These are phyloP conservation scores for Synergus laeviventris DNA, from an alignment of 2,888 invertebrate genomes.

Conservation along the genomic window DNA sequence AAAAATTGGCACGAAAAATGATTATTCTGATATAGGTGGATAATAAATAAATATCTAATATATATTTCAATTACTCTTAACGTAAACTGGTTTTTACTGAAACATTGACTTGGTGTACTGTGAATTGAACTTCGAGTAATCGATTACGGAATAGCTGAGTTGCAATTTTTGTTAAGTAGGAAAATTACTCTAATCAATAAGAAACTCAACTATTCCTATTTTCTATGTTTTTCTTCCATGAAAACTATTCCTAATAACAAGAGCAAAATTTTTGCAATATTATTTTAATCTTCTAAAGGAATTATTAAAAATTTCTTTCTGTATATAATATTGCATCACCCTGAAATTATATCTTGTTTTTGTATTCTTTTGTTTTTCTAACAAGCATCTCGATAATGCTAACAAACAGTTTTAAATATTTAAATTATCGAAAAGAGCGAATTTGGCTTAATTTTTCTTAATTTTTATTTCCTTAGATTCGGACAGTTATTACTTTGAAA, in stretches of 20 bases:
- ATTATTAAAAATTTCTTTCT: not conserved
- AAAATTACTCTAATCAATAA: conserved; percentile 24
- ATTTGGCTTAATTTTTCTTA: not conserved
- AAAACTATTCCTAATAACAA: conserved; percentile 10
- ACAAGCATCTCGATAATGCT: not conserved
- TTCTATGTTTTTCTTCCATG: not conserved
- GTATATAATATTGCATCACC: conserved; percentile 14
- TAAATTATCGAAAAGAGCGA: not conserved
- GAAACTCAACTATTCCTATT: conserved; percentile 21
- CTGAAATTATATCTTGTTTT: not conserved
- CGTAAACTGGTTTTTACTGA: conserved; percentile 23
- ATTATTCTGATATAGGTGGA: conserved; percentile 24
- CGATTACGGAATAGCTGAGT: conserved; percentile 37
- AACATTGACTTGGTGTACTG: conserved; percentile 29
- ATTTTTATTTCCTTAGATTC: not conserved
- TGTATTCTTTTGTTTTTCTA: not conserved
- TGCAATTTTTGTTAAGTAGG: conserved; percentile 2
- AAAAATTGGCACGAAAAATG: conserved; percentile 34
- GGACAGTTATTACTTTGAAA: not conserved
- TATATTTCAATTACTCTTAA: conserved; percentile 20
- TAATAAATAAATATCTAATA: conserved; percentile 15
- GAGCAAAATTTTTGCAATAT: conserved; percentile 6
- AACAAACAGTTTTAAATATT: not conserved
- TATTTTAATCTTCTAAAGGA: not conserved
- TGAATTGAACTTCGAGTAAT: conserved; percentile 49